Evolutionary conservation across 1,140 invertebrate genomes (phyloP).

Genomic region (Phymorhynchus buccinoides): DNA sequence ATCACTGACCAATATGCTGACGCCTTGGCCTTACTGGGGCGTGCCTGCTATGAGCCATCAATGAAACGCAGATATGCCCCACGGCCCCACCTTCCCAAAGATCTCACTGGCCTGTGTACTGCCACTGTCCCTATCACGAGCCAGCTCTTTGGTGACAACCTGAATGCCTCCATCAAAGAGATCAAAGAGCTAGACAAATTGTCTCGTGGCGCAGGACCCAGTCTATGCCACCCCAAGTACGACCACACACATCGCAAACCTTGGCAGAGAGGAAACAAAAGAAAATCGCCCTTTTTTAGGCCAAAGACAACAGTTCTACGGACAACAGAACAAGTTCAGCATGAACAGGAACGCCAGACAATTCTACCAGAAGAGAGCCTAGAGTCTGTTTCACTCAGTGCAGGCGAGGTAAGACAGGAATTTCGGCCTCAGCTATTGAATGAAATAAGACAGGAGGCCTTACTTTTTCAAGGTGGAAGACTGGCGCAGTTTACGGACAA

Average conservation of each 20-base stretch:
- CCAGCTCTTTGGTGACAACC: neutral
- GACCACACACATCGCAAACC: neutral
- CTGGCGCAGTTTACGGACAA: neutral
- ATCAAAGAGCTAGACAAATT: constrained; percentile 3
- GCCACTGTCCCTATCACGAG: neutral
- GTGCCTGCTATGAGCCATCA: neutral
- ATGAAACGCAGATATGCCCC: neutral
- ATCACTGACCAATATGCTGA: neutral
- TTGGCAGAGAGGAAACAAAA: neutral
- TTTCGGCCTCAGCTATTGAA: neutral
- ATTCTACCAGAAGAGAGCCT: neutral
- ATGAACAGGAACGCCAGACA: neutral
- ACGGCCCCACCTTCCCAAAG: neutral
- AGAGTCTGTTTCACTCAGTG: neutral
- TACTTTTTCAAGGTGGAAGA: neutral
- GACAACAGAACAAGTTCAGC: neutral
- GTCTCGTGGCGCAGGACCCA: neutral
- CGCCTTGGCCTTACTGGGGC: too few species aligned
- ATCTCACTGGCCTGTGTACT: neutral
- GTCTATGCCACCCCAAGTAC: neutral
- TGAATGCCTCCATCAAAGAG: neutral
- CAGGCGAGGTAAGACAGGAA: neutral
- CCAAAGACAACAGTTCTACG: neutral
- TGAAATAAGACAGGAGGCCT: neutral
- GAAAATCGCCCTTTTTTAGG: neutral